A percentile compares a stretch with the other conserved stretches of the same genome.
phyloP scores from a whole-genome alignment of 2,113 vertebrate species.

The Calyptommatus sinebrachiatus region DNA sequence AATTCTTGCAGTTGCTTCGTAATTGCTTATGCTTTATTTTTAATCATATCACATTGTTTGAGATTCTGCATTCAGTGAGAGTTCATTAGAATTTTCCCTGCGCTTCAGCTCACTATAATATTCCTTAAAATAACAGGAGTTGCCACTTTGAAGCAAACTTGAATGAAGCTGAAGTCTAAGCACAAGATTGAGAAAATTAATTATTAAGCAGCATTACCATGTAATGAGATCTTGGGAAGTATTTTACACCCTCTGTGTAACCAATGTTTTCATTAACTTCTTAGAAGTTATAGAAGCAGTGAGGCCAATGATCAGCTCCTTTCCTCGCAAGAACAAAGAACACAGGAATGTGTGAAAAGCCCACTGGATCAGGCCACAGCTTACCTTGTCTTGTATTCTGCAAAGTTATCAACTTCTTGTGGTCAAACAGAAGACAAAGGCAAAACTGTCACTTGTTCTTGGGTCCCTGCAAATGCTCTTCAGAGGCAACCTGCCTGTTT shows the following conservation, averaged over 20 bases:
- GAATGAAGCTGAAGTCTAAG: constrained; percentile 23
- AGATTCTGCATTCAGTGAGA: constrained; percentile 19
- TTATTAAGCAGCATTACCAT: constrained; percentile 19
- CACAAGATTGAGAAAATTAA: constrained; percentile 17
- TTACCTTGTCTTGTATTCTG: too few species aligned
- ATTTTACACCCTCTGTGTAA: constrained; percentile 33
- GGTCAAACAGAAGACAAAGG: too few species aligned
- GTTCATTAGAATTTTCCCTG: constrained; percentile 23
- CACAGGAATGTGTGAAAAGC: too few species aligned
- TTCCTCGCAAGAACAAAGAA: too few species aligned
- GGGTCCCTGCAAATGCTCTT: too few species aligned
- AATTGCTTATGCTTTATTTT: constrained; percentile 6
- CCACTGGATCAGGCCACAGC: too few species aligned
- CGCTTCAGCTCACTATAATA: constrained; percentile 1
- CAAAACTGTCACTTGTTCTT: too few species aligned
- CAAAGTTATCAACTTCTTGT: too few species aligned
- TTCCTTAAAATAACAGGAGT: constrained; percentile 5
- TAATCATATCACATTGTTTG: background rate
- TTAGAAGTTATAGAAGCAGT: too few species aligned
- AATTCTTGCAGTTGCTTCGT: constrained; percentile 8
- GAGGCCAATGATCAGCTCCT: too few species aligned
- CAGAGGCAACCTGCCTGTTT: too few species aligned
- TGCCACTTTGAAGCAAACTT: constrained; percentile 9
- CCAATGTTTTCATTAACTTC: background rate
- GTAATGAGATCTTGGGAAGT: constrained; percentile 15